phyloP scores from a whole-genome alignment of 2,797 vertebrate genomes.

The Eleutherodactylus coqui region DNA sequence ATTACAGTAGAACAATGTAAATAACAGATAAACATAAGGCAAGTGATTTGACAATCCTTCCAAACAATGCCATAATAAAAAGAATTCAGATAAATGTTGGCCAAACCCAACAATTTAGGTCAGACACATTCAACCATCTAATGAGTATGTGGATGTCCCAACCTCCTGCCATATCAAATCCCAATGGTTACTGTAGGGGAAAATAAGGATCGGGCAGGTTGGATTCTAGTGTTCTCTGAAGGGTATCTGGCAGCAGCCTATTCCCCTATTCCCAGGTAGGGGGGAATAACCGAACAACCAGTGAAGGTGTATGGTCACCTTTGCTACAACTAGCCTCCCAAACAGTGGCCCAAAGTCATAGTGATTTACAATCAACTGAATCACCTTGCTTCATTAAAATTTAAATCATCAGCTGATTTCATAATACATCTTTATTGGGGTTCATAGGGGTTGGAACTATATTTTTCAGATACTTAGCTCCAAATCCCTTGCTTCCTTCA shows the following conservation, averaged over 20 bases:
- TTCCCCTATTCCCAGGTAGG: no score
- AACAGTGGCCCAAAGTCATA: no score
- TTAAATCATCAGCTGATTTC: not conserved
- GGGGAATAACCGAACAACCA: no score
- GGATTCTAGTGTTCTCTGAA: no score
- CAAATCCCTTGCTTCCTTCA: not conserved
- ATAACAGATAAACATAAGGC: not conserved
- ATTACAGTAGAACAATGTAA: not conserved
- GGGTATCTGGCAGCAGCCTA: no score
- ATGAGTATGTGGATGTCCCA: no score
- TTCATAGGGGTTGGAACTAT: not conserved
- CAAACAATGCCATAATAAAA: not conserved
- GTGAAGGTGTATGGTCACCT: not conserved
- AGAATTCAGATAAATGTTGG: no score
- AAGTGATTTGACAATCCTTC: not conserved
- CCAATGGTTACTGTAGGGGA: no score
- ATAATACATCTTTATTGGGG: not conserved
- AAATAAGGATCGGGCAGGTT: no score
- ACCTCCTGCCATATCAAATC: no score
- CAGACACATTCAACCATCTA: not conserved
- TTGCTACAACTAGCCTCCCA: not conserved
- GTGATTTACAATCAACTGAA: not conserved
- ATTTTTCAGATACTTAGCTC: no score
- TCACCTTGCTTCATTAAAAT: not conserved
- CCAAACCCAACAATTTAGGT: no score